A percentile compares a stretch with the other conserved stretches of the same genome.
phyloP scores from a whole-genome alignment of 2,797 vertebrate species.

The Balearica regulorum region DNA sequence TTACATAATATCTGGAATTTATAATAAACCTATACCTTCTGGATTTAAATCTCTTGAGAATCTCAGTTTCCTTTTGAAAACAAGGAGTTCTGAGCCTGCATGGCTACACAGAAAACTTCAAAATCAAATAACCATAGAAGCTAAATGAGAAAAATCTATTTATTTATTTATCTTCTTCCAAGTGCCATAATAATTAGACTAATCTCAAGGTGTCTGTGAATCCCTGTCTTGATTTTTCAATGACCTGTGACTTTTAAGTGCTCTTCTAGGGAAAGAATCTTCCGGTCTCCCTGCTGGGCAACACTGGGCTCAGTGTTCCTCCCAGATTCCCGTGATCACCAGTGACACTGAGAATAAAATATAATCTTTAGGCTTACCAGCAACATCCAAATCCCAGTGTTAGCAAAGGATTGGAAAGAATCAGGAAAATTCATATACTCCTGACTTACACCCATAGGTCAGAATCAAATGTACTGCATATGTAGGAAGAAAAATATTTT shows the following conservation, averaged over 20 bases:
- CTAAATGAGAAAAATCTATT: background rate
- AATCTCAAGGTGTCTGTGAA: background rate
- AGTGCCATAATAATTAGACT: background rate
- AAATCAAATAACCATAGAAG: background rate
- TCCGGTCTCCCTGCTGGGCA: background rate
- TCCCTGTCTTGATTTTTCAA: background rate
- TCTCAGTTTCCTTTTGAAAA: background rate
- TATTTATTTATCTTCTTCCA: background rate
- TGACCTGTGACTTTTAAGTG: background rate
- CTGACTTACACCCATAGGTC: background rate
- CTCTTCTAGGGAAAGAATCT: background rate
- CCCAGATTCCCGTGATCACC: background rate
- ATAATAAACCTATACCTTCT: background rate
- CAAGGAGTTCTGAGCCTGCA: background rate
- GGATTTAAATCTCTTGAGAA: background rate
- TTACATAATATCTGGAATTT: background rate
- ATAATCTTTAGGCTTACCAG: background rate
- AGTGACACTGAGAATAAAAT: background rate
- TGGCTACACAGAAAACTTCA: background rate
- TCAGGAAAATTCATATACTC: background rate
- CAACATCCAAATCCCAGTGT: accelerated
- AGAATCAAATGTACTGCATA: background rate
- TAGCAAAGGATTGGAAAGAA: background rate
- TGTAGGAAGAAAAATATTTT: background rate
- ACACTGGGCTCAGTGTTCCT: background rate